Evolutionary conservation across 2,797 vertebrate genomes (phyloP).

Genomic region (Orientallactaga sibirica): DNA sequence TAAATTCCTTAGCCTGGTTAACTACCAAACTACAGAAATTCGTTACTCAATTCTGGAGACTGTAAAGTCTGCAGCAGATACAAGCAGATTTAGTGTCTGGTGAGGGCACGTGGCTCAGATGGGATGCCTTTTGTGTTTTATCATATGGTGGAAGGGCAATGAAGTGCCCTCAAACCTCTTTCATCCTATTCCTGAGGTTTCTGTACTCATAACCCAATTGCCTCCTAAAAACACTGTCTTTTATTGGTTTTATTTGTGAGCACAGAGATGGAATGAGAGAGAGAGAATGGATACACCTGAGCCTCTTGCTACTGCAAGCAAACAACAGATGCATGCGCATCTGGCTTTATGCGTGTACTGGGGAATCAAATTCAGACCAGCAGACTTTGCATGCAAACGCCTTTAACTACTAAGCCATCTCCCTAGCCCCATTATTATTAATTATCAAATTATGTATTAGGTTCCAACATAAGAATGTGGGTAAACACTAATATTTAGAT

Average conservation of each 20-base stretch:
- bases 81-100: background rate
- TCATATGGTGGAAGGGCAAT: background rate
- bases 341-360: no score
- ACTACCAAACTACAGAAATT: background rate
- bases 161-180: background rate
- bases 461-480: background rate
- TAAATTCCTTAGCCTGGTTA: background rate
- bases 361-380: no score
- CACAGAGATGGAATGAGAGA: no score
- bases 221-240: background rate
- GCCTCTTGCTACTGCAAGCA: no score
- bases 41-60: background rate
- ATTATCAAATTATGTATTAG: background rate
- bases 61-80: background rate
- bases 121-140: background rate
- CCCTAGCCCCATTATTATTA: no score
- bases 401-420: no score
- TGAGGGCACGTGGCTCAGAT: background rate
- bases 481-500: background rate
- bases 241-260: no score
- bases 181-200: background rate
- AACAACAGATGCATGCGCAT: no score
- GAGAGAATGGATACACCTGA: no score
- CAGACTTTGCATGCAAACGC: no score
- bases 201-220: background rate